Base-by-base conservation (phyloP, 1,140 invertebrate species). In the Calycopis cecrops region DNA sequence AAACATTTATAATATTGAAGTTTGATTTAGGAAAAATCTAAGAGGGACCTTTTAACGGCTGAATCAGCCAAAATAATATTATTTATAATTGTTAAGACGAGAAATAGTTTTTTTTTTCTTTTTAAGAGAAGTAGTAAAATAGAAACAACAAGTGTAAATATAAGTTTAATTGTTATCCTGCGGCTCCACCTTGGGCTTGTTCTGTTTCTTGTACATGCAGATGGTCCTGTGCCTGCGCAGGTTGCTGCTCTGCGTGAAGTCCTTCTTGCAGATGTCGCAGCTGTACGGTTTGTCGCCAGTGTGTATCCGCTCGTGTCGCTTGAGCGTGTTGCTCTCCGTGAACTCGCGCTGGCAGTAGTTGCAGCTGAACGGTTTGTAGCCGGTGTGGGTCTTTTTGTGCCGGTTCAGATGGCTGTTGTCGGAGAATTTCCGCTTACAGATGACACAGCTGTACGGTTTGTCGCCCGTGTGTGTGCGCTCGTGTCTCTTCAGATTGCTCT, bases 261-360 rank as follows among this genome's bases (percentile, higher is more conserved):
- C 44, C 35, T 57, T 54, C 1, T 48, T 44, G 33, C 60, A 62
- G 8, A 57, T 14, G 12, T 48, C 44, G 35, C 60, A 55, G 8
- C 18, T 10, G 33, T 57, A 57, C 3, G 59, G 59, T n/a, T 49
- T 49, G 16, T 60, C 59, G 1, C 59, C 53, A 2, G 59, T 55
- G 18, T 61, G 59, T 3, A 52, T 48, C 9, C 52, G 14, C 17
- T 17, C 14, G 37, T 59, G 57, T 9, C 38, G 16, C 6, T 38
- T 49, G 7, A 51, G 42, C 0, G 33, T 16, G 9, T 38, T 21
- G 35, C 37, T 50, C 10, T 49, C 28, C 21, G 35, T 49, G 28
- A 48, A 56, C 8, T 37, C 35, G 9, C 48, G 34, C 9, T 12
- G 44, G 35, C 55, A 56, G 10, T 49, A 18, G 4, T 35, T 48